Evolutionary conservation across 2,888 invertebrate genomes (phyloP).

Genomic region (Amitus sp.): DNA sequence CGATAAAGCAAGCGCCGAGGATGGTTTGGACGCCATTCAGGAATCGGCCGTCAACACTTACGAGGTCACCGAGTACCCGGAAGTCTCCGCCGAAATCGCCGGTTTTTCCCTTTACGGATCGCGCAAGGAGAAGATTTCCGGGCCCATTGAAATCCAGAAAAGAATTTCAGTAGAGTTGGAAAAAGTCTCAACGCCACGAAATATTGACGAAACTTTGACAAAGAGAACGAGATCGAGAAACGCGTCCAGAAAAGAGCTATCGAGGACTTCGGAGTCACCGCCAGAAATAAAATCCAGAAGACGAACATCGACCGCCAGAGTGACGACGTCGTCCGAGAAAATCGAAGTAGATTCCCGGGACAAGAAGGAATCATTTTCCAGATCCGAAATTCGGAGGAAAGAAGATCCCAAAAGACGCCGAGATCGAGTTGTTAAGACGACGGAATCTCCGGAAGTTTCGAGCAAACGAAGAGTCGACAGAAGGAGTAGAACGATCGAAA

Average conservation of each 20-base stretch:
- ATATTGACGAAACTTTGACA: constrained; percentile 19
- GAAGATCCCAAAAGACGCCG: constrained; percentile 2
- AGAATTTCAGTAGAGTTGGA: constrained; percentile 9
- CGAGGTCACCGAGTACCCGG: constrained; percentile 31
- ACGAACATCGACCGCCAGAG: constrained; percentile 34
- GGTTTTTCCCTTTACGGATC: constrained; percentile 16
- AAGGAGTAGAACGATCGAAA: constrained; percentile 9
- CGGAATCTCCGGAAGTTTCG: constrained; percentile 6
- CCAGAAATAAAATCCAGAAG: constrained; percentile 30
- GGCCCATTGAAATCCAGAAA: constrained; percentile 1
- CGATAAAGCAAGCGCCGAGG: too few species aligned
- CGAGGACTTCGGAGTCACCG: constrained; percentile 9
- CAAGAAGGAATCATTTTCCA: constrained; percentile 11
- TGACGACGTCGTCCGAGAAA: constrained; percentile 17
- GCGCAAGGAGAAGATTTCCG: constrained; percentile 11
- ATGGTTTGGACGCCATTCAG: constrained; percentile 24
- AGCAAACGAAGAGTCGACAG: constrained; percentile 13
- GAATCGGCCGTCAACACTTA: constrained; percentile 23
- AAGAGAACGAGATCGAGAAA: constrained; percentile 22
- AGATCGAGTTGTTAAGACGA: constrained; percentile 5
- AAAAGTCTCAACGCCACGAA: constrained; percentile 14
- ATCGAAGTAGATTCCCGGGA: constrained; percentile 33
- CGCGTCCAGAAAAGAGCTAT: constrained; percentile 17
- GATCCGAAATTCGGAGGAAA: too few species aligned
- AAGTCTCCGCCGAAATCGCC: constrained; percentile 11